These are phyloP conservation scores for Trilocha varians DNA, from an alignment of 2,888 invertebrate species.

Conservation along the genomic window DNA sequence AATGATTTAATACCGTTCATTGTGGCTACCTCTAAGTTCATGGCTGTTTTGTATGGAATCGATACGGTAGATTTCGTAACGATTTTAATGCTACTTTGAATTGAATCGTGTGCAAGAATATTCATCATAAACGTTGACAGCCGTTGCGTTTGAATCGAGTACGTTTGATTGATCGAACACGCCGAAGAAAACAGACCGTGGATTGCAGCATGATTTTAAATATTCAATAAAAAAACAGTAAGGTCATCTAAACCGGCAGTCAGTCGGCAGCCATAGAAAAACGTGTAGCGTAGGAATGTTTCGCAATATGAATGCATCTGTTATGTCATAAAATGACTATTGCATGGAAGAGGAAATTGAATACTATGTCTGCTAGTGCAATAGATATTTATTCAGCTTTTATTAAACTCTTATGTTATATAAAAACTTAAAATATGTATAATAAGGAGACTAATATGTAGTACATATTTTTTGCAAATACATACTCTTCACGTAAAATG, in stretches of 20 bases:
- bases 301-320: constrained; percentile 22
- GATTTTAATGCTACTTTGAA: constrained; percentile 30
- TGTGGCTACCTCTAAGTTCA: constrained; percentile 39
- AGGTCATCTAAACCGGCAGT: constrained; percentile 8
- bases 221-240: constrained; percentile 11
- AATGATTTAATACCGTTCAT: constrained; percentile 41
- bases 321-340: neutral
- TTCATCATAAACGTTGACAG: constrained; percentile 44
- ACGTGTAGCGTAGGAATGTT: constrained; percentile 13
- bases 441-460: too few species aligned
- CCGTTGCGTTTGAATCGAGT: constrained; percentile 31
- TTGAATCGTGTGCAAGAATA: constrained; percentile 36
- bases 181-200: constrained; percentile 25
- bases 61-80: constrained; percentile 38
- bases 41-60: constrained; percentile 33
- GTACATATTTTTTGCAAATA: too few species aligned
- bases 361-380: too few species aligned
- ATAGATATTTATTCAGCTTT: too few species aligned
- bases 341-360: too few species aligned
- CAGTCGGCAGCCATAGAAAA: constrained; percentile 5
- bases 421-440: too few species aligned
- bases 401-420: too few species aligned
- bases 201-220: constrained; percentile 21
- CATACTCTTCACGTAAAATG: too few species aligned
- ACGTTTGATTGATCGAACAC: constrained; percentile 37